Evolutionary conservation across 2,888 invertebrate species (phyloP), one percentile per base, ranked within the genome.

Genomic region (Camptogramma bilineatum): DNA sequence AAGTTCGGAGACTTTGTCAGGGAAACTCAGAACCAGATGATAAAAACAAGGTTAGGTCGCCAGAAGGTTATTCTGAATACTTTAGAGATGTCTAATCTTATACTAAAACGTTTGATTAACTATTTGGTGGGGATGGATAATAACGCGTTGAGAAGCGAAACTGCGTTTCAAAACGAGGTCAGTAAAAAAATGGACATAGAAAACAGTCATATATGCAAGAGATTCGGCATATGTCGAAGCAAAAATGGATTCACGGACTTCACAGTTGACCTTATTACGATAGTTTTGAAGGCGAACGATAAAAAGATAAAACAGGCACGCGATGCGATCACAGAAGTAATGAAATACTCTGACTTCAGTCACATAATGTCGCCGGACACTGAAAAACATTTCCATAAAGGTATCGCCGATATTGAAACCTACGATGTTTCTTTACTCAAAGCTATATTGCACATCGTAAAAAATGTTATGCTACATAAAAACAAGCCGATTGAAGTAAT

Each of bases 1-100:
- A 84, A 82, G 71, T 86, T 85, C 42, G 70, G 71, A 2, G 75
- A 79, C 0, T 87, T 82, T 18, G 56, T 86, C 0, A 72, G 68
- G 17, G 71, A 77, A 1, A 84, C 82, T 0, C 71, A 73, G 42
- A 66, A 77, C 0, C 79, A 81, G 4, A 74, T 71, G 0, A 79
- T 90, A 0, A 83, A 78, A 72, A 88, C 87, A 0, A 74, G 72
- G 34, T 54, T 83, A 0, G 87, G 86, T 0, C 66, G 70, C 0
- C 79, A 86, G 54, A 87, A 84, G 50, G 86, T 84, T 0, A 74
- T 90, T 8, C 62, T 87, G 0, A 85, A 88, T 39, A 80, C 79
- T 0, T 78, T 88, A 1, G 82, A 86, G 0, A 80, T 80, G 0
- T 87, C 87, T 0, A 79, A 83, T 52, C 69, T 70, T 4, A 77